phyloP scores from a whole-genome alignment of 2,797 vertebrate species.

The Schizopygopsis malacanthus region DNA sequence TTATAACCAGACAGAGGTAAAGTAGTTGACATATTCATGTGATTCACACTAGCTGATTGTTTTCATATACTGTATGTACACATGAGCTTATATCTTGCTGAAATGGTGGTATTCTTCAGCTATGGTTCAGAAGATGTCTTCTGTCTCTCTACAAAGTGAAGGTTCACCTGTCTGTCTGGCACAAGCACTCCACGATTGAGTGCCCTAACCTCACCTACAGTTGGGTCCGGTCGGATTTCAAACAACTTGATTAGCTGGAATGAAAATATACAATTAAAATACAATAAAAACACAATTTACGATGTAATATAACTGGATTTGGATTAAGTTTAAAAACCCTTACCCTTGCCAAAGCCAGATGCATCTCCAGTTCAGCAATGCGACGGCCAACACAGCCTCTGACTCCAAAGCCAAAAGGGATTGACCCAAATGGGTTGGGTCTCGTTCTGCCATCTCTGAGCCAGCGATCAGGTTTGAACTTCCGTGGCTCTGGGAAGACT shows the following conservation, averaged over 20 bases:
- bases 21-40: background rate
- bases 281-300: background rate
- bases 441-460: slow-evolving; percentile 68
- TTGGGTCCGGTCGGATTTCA: slow-evolving; percentile 74
- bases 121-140: background rate
- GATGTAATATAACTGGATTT: background rate
- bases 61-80: background rate
- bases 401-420: slow-evolving; percentile 82
- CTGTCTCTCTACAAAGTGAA: slow-evolving; percentile 75
- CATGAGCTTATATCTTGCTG: background rate
- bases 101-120: background rate
- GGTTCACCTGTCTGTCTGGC: slow-evolving; percentile 70
- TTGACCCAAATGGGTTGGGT: slow-evolving; percentile 75
- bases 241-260: slow-evolving; percentile 74
- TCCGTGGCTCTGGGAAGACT: slow-evolving; percentile 70
- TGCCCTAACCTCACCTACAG: slow-evolving; percentile 69
- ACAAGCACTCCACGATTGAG: slow-evolving; percentile 71
- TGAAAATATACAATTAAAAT: slow-evolving; percentile 25
- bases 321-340: slow-evolving; percentile 32
- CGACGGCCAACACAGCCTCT: slow-evolving; percentile 78
- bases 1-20: background rate
- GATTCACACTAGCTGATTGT: background rate
- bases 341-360: slow-evolving; percentile 74
- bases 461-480: slow-evolving; percentile 80
- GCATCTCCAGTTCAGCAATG: slow-evolving; percentile 84